phyloP scores from a whole-genome alignment of 1,140 invertebrate species.

The Ctenoplectra terminalis region DNA sequence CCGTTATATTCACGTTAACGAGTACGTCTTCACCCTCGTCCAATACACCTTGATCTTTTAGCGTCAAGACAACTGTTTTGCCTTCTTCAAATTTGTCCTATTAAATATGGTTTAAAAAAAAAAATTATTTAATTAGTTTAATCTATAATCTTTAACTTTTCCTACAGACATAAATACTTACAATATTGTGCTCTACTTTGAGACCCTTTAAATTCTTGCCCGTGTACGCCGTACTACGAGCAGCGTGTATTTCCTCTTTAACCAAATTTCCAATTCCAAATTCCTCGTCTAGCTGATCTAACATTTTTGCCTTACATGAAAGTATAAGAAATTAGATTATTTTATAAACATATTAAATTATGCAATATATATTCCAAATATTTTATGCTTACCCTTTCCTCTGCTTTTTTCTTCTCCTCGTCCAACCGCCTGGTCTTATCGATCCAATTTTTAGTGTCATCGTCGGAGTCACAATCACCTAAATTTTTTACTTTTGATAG shows the following conservation, averaged over 20 bases:
- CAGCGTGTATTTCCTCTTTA: conserved; percentile 88
- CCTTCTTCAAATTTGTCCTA: conserved; percentile 91
- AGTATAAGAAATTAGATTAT: conserved; percentile 30
- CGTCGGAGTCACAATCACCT: conserved; percentile 90
- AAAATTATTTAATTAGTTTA: neutral
- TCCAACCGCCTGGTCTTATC: conserved; percentile 90
- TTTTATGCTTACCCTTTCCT: conserved; percentile 87
- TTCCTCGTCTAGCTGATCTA: conserved; percentile 97
- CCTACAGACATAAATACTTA: conserved; percentile 71
- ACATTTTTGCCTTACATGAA: conserved; percentile 89
- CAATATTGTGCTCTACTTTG: conserved; percentile 93
- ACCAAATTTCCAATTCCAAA: conserved; percentile 95
- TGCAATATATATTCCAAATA: neutral
- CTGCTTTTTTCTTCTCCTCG: conserved; percentile 93
- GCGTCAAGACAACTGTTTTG: conserved; percentile 92
- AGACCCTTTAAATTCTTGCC: conserved; percentile 91
- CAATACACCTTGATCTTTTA: conserved; percentile 96
- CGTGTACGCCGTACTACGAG: conserved; percentile 86
- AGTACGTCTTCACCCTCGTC: conserved; percentile 94
- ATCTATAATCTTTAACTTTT: neutral
- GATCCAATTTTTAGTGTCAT: conserved; percentile 91
- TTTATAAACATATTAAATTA: neutral
- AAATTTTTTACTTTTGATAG: conserved; percentile 86
- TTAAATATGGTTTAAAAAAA: conserved; percentile 61
- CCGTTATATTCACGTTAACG: conserved; percentile 97